Base-by-base conservation (phyloP, 2,888 invertebrate genomes). In the Hartigia nigra region DNA sequence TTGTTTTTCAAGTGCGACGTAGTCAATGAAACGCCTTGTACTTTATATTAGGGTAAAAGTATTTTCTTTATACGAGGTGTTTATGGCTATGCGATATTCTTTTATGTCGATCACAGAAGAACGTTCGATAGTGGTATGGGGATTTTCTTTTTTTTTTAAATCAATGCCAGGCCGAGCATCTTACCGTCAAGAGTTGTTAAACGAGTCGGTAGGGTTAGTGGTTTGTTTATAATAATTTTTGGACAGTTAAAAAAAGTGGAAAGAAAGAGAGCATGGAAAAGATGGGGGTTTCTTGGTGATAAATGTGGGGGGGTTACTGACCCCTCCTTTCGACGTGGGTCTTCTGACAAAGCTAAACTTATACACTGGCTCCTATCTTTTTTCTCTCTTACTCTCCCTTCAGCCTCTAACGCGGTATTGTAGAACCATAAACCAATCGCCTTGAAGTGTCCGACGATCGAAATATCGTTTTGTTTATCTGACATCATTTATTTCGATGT, bases 221-320 rank as follows among this genome's bases (percentile, higher is more conserved):
- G 81, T 85, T 85, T 82, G 83, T 85, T 86, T 86, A 83, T 82
- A 84, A 83, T 83, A 81, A 82, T 55, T 55, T 23, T 5, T 14
- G 2, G 55, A 9, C 9, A 80, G 79, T 72, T 69, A 34, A 77
- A 82, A 83, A 87, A 85, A 82, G 83, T 23, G 9, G 14, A 2
- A 23, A 55, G 1, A 39, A 9, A 55, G 2, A 23, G 55, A 81
- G 77, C 78, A 81, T 76, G 78, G 79, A 76, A 80, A 81, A 81
- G 82, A 77, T 74, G 80, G 79, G 81, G 79, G 82, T 82, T 78
- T 80, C 80, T 23, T 37, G 76, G 84, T 86, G 88, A 90, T 88
- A 88, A 88, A 88, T 84, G 12, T 12, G 1, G n/a, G 82, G 85
- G 85, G 88, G 88, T 88, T 89, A 88, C 83, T 87, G 89, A 89